Percentiles rank a stretch among this genome's conserved stretches.
Conservation (phyloP, 1,140 invertebrate species). For the Megathymus violae region DNA sequence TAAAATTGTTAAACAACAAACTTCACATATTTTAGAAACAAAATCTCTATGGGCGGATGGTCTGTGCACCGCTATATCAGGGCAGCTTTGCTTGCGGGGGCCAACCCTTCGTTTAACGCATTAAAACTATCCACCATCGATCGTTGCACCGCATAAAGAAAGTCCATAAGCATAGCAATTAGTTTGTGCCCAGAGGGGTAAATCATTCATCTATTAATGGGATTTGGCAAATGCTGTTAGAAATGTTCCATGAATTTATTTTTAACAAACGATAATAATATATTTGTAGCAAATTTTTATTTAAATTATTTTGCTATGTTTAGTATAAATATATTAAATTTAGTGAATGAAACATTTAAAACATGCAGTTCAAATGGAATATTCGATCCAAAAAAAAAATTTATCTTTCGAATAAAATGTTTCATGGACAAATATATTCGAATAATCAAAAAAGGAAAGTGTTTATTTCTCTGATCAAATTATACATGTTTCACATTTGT, state of each 20-base stretch:
- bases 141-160: constrained; percentile 42
- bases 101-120: constrained; percentile 71
- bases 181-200: constrained; percentile 25
- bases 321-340: no score
- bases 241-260: background rate
- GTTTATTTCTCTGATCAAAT: no score
- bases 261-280: background rate
- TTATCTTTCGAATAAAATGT: no score
- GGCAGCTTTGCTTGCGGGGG: constrained; percentile 45
- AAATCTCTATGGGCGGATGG: constrained; percentile 30
- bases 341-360: no score
- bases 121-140: constrained; percentile 69
- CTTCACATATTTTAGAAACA: constrained; percentile 19
- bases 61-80: constrained; percentile 40
- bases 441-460: no score
- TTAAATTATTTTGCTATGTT: no score
- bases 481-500: no score
- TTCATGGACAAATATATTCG: no score
- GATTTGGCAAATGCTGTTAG: constrained; percentile 1
- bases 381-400: no score
- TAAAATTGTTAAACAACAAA: constrained; percentile 13
- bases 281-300: background rate
- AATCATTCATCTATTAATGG: constrained; percentile 28
- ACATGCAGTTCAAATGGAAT: no score
- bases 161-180: constrained; percentile 30